Percentiles rank a stretch among this genome's conserved stretches.
Evolutionary conservation across 2,888 invertebrate genomes (phyloP).

Genomic region (Drosophila quasianomalipes): DNA sequence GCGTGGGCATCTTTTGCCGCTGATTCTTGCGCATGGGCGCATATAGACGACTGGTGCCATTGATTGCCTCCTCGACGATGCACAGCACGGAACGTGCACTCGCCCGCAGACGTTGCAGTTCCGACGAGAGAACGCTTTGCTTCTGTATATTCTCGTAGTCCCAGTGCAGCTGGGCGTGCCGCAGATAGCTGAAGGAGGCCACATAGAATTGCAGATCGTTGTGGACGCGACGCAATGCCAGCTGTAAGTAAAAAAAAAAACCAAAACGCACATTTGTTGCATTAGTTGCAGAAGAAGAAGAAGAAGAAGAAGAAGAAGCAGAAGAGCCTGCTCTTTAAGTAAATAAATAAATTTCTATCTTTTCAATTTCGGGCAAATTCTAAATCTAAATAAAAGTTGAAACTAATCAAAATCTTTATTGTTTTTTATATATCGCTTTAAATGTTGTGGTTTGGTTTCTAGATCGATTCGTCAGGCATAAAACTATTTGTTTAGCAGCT

Average conservation of each 20-base stretch:
- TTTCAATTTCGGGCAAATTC: background rate
- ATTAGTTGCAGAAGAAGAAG: slow-evolving; percentile 8
- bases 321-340: background rate
- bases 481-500: slow-evolving; percentile 13
- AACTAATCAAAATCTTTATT: background rate
- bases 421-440: background rate
- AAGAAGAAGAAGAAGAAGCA: background rate
- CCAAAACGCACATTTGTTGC: background rate
- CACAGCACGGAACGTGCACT: slow-evolving; percentile 75
- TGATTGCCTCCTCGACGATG: slow-evolving; percentile 79
- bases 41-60: slow-evolving; percentile 49
- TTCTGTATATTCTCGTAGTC: slow-evolving; percentile 57
- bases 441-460: background rate
- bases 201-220: slow-evolving; percentile 79
- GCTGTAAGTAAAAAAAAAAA: slow-evolving; percentile 53
- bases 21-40: background rate
- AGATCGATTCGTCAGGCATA: background rate
- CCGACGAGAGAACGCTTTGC: slow-evolving; percentile 55
- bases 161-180: slow-evolving; percentile 68
- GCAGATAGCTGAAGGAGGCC: slow-evolving; percentile 77
- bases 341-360: background rate
- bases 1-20: background rate
- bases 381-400: background rate
- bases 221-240: slow-evolving; percentile 76
- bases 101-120: slow-evolving; percentile 58